These are phyloP conservation scores for Beris chalybata DNA, from an alignment of 2,888 invertebrate species.

Conservation along the genomic window DNA sequence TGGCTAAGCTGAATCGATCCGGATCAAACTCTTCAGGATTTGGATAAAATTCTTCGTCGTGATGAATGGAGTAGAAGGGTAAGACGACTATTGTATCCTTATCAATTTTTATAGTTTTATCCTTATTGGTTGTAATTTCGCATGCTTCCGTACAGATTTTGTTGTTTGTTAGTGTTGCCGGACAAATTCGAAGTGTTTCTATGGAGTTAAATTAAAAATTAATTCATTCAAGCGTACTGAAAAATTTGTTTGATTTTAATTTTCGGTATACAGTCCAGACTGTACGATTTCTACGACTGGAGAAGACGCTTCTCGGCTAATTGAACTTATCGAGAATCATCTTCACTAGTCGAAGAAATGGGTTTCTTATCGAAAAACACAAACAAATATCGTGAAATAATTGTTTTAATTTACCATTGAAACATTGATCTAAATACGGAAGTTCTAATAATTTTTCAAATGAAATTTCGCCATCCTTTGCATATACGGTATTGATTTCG, in stretches of 20 bases:
- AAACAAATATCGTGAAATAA: neutral
- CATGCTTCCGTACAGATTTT: slow-evolving; percentile 45
- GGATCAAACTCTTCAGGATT: slow-evolving; percentile 48
- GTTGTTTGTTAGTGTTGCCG: slow-evolving; percentile 42
- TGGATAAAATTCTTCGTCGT: slow-evolving; percentile 47
- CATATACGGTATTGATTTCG: slow-evolving; percentile 44
- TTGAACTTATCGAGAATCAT: no score
- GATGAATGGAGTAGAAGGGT: slow-evolving; percentile 46
- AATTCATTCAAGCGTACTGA: neutral
- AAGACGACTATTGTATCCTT: slow-evolving; percentile 44
- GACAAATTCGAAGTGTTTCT: slow-evolving; percentile 49
- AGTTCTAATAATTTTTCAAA: slow-evolving; percentile 49
- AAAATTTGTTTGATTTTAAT: no score
- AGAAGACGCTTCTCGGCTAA: neutral
- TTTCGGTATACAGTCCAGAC: no score
- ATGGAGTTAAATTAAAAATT: slow-evolving; percentile 3
- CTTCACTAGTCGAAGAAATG: no score
- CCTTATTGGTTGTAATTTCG: slow-evolving; percentile 44
- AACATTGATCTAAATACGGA: slow-evolving; percentile 50
- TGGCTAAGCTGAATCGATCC: slow-evolving; percentile 47
- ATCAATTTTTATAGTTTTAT: slow-evolving; percentile 43
- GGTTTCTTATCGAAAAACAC: no score
- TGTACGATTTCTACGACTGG: neutral
- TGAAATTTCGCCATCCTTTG: slow-evolving; percentile 40
- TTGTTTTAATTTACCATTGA: slow-evolving; percentile 45